phyloP scores from a whole-genome alignment of 1,140 invertebrate genomes.

The Trichonephila inaurata region DNA sequence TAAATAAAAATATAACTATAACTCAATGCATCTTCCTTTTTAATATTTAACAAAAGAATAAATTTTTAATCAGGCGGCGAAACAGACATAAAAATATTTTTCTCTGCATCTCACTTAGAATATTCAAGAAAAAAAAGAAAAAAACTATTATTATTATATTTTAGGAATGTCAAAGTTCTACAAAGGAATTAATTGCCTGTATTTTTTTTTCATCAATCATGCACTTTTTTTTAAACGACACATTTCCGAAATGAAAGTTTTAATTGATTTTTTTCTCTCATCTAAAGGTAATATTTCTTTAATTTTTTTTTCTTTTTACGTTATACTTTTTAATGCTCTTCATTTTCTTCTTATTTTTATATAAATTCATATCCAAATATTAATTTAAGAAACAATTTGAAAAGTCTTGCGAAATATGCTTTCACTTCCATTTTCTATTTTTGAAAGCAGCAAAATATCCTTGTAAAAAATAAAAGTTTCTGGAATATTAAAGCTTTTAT shows the following conservation, averaged over 20 bases:
- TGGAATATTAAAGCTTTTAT: no score
- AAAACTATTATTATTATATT: neutral
- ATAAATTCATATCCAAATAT: neutral
- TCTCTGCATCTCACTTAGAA: neutral
- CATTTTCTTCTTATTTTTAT: neutral
- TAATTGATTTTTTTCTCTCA: neutral
- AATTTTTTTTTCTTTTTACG: neutral
- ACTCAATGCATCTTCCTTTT: neutral
- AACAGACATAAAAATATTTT: neutral
- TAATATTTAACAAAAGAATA: neutral
- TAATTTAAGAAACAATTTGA: neutral
- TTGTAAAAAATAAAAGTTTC: no score
- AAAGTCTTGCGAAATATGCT: neutral
- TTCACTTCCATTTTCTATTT: neutral
- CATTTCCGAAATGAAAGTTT: neutral
- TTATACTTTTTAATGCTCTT: neutral
- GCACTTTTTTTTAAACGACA: neutral
- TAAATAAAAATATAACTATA: neutral
- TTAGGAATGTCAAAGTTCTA: neutral
- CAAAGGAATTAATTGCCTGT: neutral
- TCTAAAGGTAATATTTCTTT: neutral
- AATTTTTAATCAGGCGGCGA: neutral
- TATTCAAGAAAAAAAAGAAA: neutral
- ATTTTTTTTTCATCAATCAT: neutral
- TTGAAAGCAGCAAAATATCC: no score